Conservation (phyloP, 2,113 vertebrate genomes). For the Pagrus major region DNA sequence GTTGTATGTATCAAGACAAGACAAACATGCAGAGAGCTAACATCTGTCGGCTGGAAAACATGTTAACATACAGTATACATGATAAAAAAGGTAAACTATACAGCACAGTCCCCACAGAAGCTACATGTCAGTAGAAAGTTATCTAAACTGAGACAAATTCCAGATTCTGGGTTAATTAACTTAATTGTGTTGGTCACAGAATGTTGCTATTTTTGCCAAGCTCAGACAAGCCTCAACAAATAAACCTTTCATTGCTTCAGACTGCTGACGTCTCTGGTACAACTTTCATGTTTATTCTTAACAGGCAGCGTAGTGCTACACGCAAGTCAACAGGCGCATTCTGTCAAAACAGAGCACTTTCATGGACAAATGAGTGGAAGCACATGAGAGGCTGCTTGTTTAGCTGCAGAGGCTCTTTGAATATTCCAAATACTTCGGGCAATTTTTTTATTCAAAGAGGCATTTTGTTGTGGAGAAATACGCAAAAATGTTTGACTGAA, state of each 20-base stretch:
- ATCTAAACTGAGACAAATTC: slow-evolving; percentile 31
- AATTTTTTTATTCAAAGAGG: slow-evolving; percentile 45
- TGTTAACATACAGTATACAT: slow-evolving; percentile 4
- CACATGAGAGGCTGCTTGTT: slow-evolving; percentile 52
- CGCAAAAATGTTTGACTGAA: not conserved
- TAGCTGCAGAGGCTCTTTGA: slow-evolving; percentile 13
- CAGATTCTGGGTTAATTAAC: slow-evolving; percentile 62
- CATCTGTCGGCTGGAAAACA: slow-evolving; percentile 18
- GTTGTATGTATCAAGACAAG: slow-evolving; percentile 18
- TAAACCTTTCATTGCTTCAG: slow-evolving; percentile 70
- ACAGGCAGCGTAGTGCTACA: slow-evolving; percentile 53
- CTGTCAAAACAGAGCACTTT: slow-evolving; percentile 71
- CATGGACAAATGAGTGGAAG: slow-evolving; percentile 44
- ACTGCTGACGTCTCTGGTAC: slow-evolving; percentile 66
- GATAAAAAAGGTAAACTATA: slow-evolving; percentile 18
- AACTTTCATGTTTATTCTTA: slow-evolving; percentile 76
- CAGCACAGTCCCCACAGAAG: slow-evolving; percentile 33
- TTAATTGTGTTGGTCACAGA: slow-evolving; percentile 61
- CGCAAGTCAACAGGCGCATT: slow-evolving; percentile 55
- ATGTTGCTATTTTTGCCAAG: slow-evolving; percentile 68
- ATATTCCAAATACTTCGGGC: slow-evolving; percentile 55
- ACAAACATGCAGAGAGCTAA: slow-evolving; percentile 55
- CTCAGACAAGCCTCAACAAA: slow-evolving; percentile 65
- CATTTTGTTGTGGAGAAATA: slow-evolving; percentile 35
- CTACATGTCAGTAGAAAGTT: slow-evolving; percentile 32